Base-by-base conservation (phyloP, 2,113 vertebrate species). In the Pelmatolapia mariae region DNA sequence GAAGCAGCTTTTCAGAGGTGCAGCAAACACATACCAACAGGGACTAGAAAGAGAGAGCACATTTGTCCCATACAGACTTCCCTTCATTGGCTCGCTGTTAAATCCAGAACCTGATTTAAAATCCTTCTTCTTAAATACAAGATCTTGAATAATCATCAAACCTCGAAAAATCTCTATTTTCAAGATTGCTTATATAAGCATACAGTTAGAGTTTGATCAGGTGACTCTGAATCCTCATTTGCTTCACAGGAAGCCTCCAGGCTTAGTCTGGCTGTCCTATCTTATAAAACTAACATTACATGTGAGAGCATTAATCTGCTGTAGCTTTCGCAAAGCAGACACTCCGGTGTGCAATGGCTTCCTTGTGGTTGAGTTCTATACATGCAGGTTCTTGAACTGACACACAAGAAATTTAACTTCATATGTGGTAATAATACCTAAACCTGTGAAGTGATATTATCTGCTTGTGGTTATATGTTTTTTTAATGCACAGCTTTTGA, bases 191-290 rank as follows among this genome's bases (percentile, higher is more conserved):
- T 61, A 61, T 61, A 31, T 33, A 59, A 16, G 26, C 56, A 16
- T 31, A 29, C 16, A 61, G 57, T 0, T 31, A 61, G 29, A 0
- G 1, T 16, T 63, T 63, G 5, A 33, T 63, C 59, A 63, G 59
- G 29, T 33, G 16, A 19, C 59, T 63, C 59, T 33, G 29, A 33
- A 63, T 63, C 29, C 2, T 63, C 16, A 10, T 63, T 19, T 63
- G 29, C 9, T 7, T 33, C 29, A 63, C 16, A 33, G 16, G 16
- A 2, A 33, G 29, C 59, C 29, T 16, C 0, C 29, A 33, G 16
- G 9, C 57, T 33, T 33, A 33, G 16, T 29, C 54, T 57, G 24
- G 24, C 54, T 29, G 24, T 3, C 24, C 2, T 57, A 57, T 15
- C 7, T 26, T 26, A 4, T 54, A 56, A 24, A 56, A 56, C 1